Evolutionary conservation across 2,113 vertebrate species (phyloP).

Genomic region (Gambusia holbrooki): DNA sequence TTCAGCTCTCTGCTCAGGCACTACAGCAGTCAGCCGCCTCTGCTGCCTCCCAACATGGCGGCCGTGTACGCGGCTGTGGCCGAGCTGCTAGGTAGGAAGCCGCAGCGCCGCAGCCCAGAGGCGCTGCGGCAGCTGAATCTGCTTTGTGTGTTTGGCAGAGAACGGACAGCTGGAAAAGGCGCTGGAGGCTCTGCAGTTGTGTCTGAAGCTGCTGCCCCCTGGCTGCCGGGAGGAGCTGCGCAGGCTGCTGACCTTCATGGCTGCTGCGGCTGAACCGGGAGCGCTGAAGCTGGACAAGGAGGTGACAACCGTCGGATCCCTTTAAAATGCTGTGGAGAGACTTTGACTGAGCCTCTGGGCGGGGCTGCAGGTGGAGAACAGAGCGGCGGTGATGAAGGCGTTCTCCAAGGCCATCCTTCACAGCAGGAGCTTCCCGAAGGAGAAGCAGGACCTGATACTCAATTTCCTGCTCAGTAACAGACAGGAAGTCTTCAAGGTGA

Average conservation of each 20-base stretch:
- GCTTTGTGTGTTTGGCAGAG: slow-evolving; percentile 69
- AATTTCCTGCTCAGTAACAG: slow-evolving; percentile 93
- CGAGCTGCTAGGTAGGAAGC: slow-evolving; percentile 86
- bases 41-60: slow-evolving; percentile 83
- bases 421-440: slow-evolving; percentile 87
- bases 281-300: slow-evolving; percentile 87
- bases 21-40: slow-evolving; percentile 84
- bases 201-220: slow-evolving; percentile 88
- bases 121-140: background rate
- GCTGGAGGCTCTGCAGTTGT: slow-evolving; percentile 91
- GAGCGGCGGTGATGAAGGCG: slow-evolving; percentile 88
- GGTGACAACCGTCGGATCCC: slow-evolving; percentile 70
- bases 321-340: too few species aligned
- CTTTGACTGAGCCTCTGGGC: too few species aligned
- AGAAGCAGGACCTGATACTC: slow-evolving; percentile 90
- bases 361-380: slow-evolving; percentile 85
- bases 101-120: too few species aligned
- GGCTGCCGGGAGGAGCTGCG: slow-evolving; percentile 88
- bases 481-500: slow-evolving; percentile 92
- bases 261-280: slow-evolving; percentile 83
- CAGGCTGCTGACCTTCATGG: slow-evolving; percentile 90
- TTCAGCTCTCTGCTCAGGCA: slow-evolving; percentile 87
- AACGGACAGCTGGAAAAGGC: slow-evolving; percentile 86
- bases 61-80: slow-evolving; percentile 89
- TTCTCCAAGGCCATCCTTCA: slow-evolving; percentile 89